Evolutionary conservation across 2,797 vertebrate genomes (phyloP), one percentile per base, ranked within the genome.

Genomic region (Ctenochaetus hawaiiensis): DNA sequence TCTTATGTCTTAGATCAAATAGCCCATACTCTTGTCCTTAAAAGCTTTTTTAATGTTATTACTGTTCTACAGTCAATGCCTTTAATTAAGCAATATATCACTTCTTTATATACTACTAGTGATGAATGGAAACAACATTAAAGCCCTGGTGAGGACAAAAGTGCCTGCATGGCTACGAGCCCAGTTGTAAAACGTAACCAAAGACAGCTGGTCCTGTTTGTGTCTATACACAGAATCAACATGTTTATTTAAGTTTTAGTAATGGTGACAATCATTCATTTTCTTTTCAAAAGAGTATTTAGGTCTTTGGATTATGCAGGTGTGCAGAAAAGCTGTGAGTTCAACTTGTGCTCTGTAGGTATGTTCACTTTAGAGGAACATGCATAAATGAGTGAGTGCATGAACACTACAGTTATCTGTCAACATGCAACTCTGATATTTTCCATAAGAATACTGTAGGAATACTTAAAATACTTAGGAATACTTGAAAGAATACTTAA

Each of bases 31-130:
- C 48, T 75, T 17, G 56, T 66, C 45, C 18, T 54, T 68, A 17
- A 82, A 54, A 82, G 79, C 54, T 79, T 65, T 87, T 87, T 72
- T 59, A 80, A 56, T 66, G 11, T 69, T 51, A 61, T 77, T 34
- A 63, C 60, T 44, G 8, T 10, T 8, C 37, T 65, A 30, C 66
- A 61, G 89, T 90, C 74, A 81, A 80, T 62, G 56, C 67, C 26
- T 39, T 66, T 67, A 87, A 77, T 81, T 56, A 43, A 45, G 58
- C 72, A 64, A 64, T 81, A 67, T 17, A 68, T 88, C 54, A 71
- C 30, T 22, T 17, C 41, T 87, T 87, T 80, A 84, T 61, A 43
- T 48, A 60, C 75, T 52, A 66, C 44, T 56, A 48, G 64, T 75
- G 65, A 80, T 68, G 23, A 73, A 71, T 70, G 30, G 71, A n/a